Evolutionary conservation across 2,888 invertebrate genomes (phyloP).

Genomic region (Venustoraphidia nigricollis): DNA sequence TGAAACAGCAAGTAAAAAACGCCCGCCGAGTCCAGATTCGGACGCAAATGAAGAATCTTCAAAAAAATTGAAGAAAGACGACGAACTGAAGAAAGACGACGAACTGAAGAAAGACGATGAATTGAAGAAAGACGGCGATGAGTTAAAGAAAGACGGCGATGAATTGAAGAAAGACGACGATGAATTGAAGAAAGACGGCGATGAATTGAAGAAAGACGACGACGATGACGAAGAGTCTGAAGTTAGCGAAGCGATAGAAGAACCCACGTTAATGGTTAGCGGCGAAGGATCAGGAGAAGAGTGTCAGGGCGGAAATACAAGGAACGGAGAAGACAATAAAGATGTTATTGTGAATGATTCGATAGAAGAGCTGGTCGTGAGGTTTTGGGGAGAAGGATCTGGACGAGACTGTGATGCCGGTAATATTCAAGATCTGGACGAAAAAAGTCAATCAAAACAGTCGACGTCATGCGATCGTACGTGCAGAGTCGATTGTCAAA

Average conservation of each 20-base stretch:
- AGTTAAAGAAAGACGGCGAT: no score
- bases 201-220: no score
- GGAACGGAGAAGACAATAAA: slow-evolving; percentile 32
- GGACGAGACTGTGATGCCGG: slow-evolving; percentile 47
- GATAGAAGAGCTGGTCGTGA: slow-evolving; percentile 58
- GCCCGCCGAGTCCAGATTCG: slow-evolving; percentile 6
- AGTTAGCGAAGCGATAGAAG: slow-evolving; percentile 53
- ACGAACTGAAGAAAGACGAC: slow-evolving; percentile 16
- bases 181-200: slow-evolving; percentile 16
- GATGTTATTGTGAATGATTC: slow-evolving; percentile 40
- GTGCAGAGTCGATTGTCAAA: not conserved
- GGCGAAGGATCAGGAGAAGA: slow-evolving; percentile 55
- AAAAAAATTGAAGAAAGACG: slow-evolving; percentile 14
- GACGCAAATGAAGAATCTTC: slow-evolving; percentile 30
- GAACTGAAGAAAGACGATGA: slow-evolving; percentile 16
- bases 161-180: slow-evolving; percentile 16
- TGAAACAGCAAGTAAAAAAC: no score
- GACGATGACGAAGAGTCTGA: slow-evolving; percentile 17
- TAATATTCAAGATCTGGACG: slow-evolving; percentile 20
- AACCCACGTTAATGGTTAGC: slow-evolving; percentile 51
- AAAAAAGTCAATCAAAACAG: not conserved
- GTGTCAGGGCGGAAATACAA: slow-evolving; percentile 34
- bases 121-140: slow-evolving; percentile 16
- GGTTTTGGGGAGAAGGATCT: slow-evolving; percentile 52
- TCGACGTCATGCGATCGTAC: not conserved